Percentiles rank a stretch among this genome's conserved stretches.
Evolutionary conservation across 1,140 invertebrate genomes (phyloP).

Genomic region (Lasaia peninsularis): DNA sequence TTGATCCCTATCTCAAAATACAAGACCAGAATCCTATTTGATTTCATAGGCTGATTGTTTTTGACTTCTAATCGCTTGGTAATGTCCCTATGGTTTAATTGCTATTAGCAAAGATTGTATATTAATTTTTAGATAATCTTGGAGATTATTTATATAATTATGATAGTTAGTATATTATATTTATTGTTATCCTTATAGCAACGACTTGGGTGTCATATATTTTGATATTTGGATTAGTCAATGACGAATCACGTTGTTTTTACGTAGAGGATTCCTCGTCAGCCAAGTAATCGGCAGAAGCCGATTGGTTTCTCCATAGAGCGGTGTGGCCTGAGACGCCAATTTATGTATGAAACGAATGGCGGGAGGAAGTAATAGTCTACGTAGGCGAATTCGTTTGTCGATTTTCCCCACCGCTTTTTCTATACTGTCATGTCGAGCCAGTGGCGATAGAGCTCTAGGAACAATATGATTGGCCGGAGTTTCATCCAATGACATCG

Average conservation of each 20-base stretch:
- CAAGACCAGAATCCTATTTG: no score
- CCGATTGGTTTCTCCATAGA: conserved; percentile 54
- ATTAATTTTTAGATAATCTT: no score
- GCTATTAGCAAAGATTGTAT: no score
- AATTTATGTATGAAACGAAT: conserved; percentile 58
- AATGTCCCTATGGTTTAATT: no score
- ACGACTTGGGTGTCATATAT: background rate
- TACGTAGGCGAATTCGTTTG: conserved; percentile 51
- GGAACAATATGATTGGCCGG: conserved; percentile 44
- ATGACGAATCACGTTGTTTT: conserved; percentile 24
- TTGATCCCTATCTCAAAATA: no score
- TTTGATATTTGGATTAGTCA: conserved; percentile 14
- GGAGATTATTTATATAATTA: no score
- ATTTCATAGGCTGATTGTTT: no score
- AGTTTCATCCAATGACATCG: conserved; percentile 45
- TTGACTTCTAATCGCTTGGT: no score
- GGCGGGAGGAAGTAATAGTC: conserved; percentile 44
- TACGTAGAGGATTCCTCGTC: conserved; percentile 25
- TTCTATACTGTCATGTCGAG: conserved; percentile 38
- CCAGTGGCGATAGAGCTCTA: conserved; percentile 45
- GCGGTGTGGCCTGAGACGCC: conserved; percentile 52
- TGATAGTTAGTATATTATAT: background rate
- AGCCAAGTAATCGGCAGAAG: conserved; percentile 29
- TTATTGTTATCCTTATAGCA: background rate
- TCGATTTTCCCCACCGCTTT: conserved; percentile 61